Evolutionary conservation across 1,140 invertebrate genomes (phyloP).

Genomic region (Liolophura sinensis): DNA sequence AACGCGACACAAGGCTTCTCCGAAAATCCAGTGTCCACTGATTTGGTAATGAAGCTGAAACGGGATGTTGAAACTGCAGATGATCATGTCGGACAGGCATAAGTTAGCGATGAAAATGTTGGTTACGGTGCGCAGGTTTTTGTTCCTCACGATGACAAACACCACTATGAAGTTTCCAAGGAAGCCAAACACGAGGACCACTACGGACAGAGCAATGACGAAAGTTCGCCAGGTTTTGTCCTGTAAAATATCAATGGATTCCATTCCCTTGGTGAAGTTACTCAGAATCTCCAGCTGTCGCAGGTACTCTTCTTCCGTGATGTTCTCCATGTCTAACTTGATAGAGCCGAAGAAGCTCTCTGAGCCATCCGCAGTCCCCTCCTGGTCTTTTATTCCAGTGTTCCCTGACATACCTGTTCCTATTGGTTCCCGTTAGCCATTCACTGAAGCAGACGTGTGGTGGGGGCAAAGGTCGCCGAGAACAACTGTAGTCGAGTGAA

Average conservation of each 20-base stretch:
- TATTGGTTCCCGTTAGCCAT: no score
- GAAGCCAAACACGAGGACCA: conserved; percentile 53
- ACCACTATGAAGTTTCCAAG: conserved; percentile 84
- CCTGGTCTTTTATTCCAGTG: no score
- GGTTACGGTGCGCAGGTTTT: conserved; percentile 94
- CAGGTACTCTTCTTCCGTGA: conserved; percentile 13
- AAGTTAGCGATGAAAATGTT: conserved; percentile 97
- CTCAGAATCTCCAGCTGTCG: conserved; percentile 14
- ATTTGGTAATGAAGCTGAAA: conserved; percentile 78
- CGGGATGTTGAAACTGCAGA: conserved; percentile 88
- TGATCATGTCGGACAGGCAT: conserved; percentile 90
- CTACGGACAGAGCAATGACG: conserved; percentile 47
- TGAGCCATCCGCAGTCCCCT: no score
- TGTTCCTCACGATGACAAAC: conserved; percentile 83
- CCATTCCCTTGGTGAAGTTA: conserved; percentile 18
- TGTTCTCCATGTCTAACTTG: conserved; percentile 13
- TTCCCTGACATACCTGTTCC: no score
- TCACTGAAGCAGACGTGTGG: no score
- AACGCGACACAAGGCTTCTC: conserved; percentile 45
- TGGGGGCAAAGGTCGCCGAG: no score
- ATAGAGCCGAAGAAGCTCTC: neutral
- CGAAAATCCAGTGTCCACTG: conserved; percentile 82
- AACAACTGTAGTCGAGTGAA: no score
- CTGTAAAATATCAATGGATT: conserved; percentile 31
- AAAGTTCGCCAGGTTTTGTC: conserved; percentile 38